Evolutionary conservation across 2,888 invertebrate species (phyloP), one percentile per base, ranked within the genome.

Genomic region (Cistogaster globosa): DNA sequence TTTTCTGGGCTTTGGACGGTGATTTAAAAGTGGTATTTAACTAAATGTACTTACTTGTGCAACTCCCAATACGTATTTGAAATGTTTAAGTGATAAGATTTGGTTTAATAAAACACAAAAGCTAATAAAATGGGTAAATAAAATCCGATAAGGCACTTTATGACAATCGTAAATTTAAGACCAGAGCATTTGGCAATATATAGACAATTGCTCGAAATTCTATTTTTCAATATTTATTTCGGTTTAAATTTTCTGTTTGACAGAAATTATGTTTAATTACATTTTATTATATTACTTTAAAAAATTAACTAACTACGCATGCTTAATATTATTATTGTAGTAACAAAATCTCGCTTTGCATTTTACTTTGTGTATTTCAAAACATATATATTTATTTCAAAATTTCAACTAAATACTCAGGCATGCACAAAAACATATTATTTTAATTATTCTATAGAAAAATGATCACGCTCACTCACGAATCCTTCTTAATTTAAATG

Each of bases 401-500:
- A 12, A 12, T 42, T 12, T 53, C 16, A 45, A 68, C 68, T 48
- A 36, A 48, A 67, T 36, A 38, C 38, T 51, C n/a, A 51, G 63
- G 26, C 74, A 74, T 74, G 77, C 67, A 77, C 22, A 77, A 67
- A 22, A n/a, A n/a, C n/a, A 9, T 69, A 42, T 69, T 32, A 11
- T 58, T 68, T 22, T 51, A 60, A 58, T 68, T 38, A 55, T 55
- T 14, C 16, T 22, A 26, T 76, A 67, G 18, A 51, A 68, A 20
- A 22, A 68, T 71, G 78, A 78, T 78, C 78, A 78, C 78, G 78
- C 78, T 78, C 78, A 62, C 69, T 78, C 78, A 60, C 53, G 12
- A 78, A 8, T 32, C 32, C 32, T 32, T 32, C 6, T 32, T 32
- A 32, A 32, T 26, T 26, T 26, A 32, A 32, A 6, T 5, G 8